A percentile compares a stretch with the other conserved stretches of the same genome.
These are phyloP conservation scores for Bryconaethiops microstoma DNA, from an alignment of 2,797 vertebrate genomes.

Conservation along the genomic window DNA sequence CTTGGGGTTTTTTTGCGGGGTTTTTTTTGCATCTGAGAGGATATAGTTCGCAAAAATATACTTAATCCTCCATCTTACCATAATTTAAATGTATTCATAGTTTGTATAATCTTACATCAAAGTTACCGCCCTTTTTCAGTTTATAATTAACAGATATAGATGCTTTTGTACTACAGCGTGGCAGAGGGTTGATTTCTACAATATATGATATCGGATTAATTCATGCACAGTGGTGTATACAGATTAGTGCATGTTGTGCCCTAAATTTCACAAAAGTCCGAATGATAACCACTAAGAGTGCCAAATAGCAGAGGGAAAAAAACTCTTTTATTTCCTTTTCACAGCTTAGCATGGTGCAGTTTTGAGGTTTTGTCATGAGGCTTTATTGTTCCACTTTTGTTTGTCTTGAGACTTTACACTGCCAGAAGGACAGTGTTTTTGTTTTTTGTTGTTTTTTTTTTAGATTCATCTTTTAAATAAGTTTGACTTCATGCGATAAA, in stretches of 20 bases:
- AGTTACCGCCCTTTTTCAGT: too few relatives aligned
- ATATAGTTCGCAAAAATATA: too few relatives aligned
- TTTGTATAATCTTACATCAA: too few relatives aligned
- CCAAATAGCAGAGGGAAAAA: neutral
- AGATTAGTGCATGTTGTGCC: neutral
- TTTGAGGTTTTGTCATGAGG: neutral
- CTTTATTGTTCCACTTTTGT: neutral
- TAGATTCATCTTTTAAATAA: neutral
- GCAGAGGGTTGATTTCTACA: too few relatives aligned
- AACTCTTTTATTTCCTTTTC: conserved; percentile 24
- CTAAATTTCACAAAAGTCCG: neutral
- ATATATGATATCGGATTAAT: neutral
- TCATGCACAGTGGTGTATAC: neutral
- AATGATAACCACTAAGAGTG: neutral
- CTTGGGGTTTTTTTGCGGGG: neutral
- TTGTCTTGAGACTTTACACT: neutral
- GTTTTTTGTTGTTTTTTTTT: too few relatives aligned
- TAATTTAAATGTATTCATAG: too few relatives aligned
- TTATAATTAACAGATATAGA: too few relatives aligned
- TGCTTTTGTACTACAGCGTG: too few relatives aligned
- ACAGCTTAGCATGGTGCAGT: neutral
- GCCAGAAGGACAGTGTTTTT: neutral
- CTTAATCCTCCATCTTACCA: too few relatives aligned
- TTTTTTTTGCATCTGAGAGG: neutral
- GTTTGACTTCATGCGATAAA: neutral